Conservation (phyloP, 2,888 invertebrate genomes). For the Mythimna lalbum region DNA sequence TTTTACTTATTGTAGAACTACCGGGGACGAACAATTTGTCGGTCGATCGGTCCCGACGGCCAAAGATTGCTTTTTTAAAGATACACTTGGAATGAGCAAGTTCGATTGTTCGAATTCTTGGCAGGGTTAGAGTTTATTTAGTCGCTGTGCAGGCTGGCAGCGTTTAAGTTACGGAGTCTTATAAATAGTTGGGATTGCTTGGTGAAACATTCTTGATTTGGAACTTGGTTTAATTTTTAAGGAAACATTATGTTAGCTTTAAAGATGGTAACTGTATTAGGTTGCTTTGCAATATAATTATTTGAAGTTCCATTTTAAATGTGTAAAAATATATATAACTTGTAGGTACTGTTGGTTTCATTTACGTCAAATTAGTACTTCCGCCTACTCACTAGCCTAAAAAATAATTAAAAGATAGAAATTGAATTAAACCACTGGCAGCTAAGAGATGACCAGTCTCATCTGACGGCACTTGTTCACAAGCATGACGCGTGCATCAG, state of each 20-base stretch:
- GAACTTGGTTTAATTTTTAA: neutral
- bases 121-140: constrained; percentile 38
- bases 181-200: neutral
- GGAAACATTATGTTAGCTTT: neutral
- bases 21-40: constrained; percentile 62
- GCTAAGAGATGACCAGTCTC: too few relatives aligned
- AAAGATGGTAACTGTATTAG: neutral
- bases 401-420: too few relatives aligned
- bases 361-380: too few relatives aligned
- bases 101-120: constrained; percentile 40
- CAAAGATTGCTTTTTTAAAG: constrained; percentile 62
- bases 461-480: too few relatives aligned
- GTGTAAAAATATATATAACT: too few relatives aligned
- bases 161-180: constrained; percentile 31
- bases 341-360: too few relatives aligned
- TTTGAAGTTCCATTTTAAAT: too few relatives aligned
- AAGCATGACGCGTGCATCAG: too few relatives aligned
- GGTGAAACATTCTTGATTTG: neutral
- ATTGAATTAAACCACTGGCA: too few relatives aligned
- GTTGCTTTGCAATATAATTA: neutral
- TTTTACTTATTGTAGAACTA: constrained; percentile 66
- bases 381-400: too few relatives aligned
- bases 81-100: constrained; percentile 36
- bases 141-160: constrained; percentile 17
- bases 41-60: constrained; percentile 55